Conservation (phyloP, 53 echinoderm and acorn worm genomes). For the Antedon mediterranea region DNA sequence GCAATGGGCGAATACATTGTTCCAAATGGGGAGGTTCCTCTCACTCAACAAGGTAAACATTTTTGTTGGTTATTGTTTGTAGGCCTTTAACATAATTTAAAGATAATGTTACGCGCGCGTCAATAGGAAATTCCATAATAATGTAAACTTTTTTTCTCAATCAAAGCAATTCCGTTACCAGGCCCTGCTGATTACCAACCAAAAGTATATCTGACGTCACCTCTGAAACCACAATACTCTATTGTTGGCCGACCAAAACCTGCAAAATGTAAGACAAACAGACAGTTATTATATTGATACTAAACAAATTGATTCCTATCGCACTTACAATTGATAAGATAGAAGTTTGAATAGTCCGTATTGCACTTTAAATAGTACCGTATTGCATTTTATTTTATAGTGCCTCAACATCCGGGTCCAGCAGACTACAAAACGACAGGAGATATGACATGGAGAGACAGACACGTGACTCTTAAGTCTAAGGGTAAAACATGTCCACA, state of each 20-base stretch:
- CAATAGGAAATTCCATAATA: too few relatives aligned
- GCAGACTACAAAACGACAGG: conserved; percentile 66
- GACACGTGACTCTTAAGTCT: conserved; percentile 35
- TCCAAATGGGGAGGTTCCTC: conserved; percentile 53
- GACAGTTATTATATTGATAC: too few relatives aligned
- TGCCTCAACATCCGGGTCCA: conserved; percentile 42
- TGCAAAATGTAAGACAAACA: conserved; percentile 40
- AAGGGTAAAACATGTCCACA: conserved; percentile 55
- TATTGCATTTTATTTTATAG: background rate
- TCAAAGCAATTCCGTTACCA: conserved; percentile 59
- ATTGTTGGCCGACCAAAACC: conserved; percentile 76
- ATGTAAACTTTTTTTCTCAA: background rate
- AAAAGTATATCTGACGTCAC: conserved; percentile 33
- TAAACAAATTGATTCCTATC: too few relatives aligned
- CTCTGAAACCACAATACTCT: conserved; percentile 43
- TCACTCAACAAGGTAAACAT: conserved; percentile 59
- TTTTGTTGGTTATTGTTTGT: too few relatives aligned
- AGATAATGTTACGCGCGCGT: too few relatives aligned
- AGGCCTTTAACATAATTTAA: too few relatives aligned
- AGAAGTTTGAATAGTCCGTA: too few relatives aligned
- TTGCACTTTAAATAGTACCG: too few relatives aligned
- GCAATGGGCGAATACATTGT: conserved; percentile 98
- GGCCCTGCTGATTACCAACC: conserved; percentile 89
- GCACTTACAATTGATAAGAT: too few relatives aligned
- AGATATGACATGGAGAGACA: conserved; percentile 60